phyloP scores from a whole-genome alignment of 2,888 invertebrate species.

The Penaeus monodon region DNA sequence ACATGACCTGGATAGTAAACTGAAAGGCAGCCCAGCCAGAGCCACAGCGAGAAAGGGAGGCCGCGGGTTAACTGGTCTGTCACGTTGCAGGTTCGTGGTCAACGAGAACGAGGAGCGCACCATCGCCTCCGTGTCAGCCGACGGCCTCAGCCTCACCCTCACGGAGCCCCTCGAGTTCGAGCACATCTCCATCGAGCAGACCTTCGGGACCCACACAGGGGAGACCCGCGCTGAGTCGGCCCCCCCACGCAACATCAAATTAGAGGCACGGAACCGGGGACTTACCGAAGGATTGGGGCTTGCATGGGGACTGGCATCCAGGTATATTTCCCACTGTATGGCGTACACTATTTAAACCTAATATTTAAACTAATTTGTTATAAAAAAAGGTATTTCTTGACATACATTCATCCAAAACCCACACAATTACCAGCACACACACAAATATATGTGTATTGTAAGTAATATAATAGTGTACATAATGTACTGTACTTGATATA shows the following conservation, averaged over 20 bases:
- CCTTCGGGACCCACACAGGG: constrained; percentile 52
- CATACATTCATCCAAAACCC: too few species aligned
- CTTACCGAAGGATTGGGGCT: constrained; percentile 45
- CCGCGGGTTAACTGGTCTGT: too few species aligned
- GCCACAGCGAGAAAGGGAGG: too few species aligned
- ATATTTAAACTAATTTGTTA: too few species aligned
- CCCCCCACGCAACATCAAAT: constrained; percentile 65
- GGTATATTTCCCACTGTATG: constrained; percentile 5
- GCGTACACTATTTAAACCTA: too few species aligned
- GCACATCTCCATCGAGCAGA: constrained; percentile 57
- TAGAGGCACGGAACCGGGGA: constrained; percentile 62
- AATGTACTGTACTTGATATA: too few species aligned
- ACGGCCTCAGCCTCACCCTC: constrained; percentile 49
- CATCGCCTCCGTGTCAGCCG: constrained; percentile 44
- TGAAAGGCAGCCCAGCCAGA: too few species aligned
- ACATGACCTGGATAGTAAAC: too few species aligned
- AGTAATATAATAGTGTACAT: too few species aligned
- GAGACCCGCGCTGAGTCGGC: constrained; percentile 66
- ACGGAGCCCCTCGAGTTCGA: constrained; percentile 40
- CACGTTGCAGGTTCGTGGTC: constrained; percentile 27
- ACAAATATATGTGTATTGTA: too few species aligned
- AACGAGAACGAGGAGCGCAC: constrained; percentile 57
- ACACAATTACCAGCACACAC: too few species aligned
- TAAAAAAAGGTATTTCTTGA: too few species aligned
- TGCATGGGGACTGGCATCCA: constrained; percentile 47